A percentile compares a stretch with the other conserved stretches of the same genome.
These are phyloP conservation scores for Eucidaris tribuloides DNA, from an alignment of 35 echinoderm and acorn worm genomes.

Conservation along the genomic window DNA sequence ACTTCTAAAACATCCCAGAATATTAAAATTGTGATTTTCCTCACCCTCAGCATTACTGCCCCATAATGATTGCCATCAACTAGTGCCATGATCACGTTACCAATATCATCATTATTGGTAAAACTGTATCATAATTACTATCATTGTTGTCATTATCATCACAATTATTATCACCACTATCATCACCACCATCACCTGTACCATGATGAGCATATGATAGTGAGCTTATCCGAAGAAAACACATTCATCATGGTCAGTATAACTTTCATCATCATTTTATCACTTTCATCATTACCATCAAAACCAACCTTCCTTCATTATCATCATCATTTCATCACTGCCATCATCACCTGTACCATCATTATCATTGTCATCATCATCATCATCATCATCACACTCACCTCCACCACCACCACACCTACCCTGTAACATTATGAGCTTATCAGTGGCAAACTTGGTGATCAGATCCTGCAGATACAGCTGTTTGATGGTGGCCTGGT, in stretches of 20 bases:
- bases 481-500: not conserved
- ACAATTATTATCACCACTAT: too few relatives aligned
- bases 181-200: too few relatives aligned
- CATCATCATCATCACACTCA: not conserved
- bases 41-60: too few relatives aligned
- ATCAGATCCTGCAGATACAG: not conserved
- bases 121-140: too few relatives aligned
- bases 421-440: constrained; percentile 28
- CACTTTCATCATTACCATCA: not conserved
- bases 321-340: not conserved
- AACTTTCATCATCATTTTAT: not conserved
- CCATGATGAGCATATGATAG: too few relatives aligned
- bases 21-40: too few relatives aligned
- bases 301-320: not conserved
- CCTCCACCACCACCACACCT: not conserved
- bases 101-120: too few relatives aligned
- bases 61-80: too few relatives aligned
- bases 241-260: not conserved
- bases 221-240: too few relatives aligned
- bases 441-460: constrained; percentile 1
- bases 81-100: too few relatives aligned
- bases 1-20: too few relatives aligned
- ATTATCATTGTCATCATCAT: not conserved
- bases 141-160: too few relatives aligned
- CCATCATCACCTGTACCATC: not conserved